A percentile compares a stretch with the other conserved stretches of the same genome.
These are phyloP conservation scores for Marisa cornuarietis DNA, from an alignment of 1,140 invertebrate genomes.

Conservation along the genomic window DNA sequence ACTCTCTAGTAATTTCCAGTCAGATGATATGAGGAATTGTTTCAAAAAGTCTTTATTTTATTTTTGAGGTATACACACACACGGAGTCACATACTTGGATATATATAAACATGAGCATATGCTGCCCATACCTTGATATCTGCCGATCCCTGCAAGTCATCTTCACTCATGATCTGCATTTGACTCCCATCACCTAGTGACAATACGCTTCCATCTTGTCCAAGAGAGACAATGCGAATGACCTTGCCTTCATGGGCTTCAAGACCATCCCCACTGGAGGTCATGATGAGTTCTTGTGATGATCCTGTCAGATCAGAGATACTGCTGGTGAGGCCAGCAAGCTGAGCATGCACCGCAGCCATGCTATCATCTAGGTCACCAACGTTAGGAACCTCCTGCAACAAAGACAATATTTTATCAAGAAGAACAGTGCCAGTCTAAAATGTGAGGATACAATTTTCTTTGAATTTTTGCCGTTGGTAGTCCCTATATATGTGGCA, in stretches of 20 bases:
- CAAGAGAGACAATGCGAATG: conserved; percentile 41
- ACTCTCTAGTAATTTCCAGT: too few relatives aligned
- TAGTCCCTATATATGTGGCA: too few relatives aligned
- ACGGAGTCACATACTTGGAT: neutral
- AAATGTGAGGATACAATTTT: too few relatives aligned
- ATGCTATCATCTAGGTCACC: conserved; percentile 21
- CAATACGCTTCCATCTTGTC: conserved; percentile 37
- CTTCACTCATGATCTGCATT: conserved; percentile 39
- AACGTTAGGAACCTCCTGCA: conserved; percentile 10
- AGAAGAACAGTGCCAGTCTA: too few relatives aligned
- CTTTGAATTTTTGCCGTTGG: too few relatives aligned
- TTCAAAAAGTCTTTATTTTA: neutral
- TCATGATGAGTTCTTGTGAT: conserved; percentile 32
- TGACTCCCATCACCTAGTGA: conserved; percentile 34
- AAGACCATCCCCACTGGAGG: conserved; percentile 28
- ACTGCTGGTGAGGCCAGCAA: conserved; percentile 18
- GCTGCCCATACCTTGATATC: conserved; percentile 11
- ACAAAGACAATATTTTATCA: too few relatives aligned
- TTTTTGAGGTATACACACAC: neutral
- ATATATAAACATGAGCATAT: neutral
- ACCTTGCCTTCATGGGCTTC: conserved; percentile 34
- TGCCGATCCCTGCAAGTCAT: conserved; percentile 20
- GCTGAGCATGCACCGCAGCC: conserved; percentile 27
- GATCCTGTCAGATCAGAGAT: conserved; percentile 16
- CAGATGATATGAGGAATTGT: neutral